A percentile compares a stretch with the other conserved stretches of the same genome.
phyloP scores from a whole-genome alignment of 2,113 vertebrate species.

The Enhydra lutris region DNA sequence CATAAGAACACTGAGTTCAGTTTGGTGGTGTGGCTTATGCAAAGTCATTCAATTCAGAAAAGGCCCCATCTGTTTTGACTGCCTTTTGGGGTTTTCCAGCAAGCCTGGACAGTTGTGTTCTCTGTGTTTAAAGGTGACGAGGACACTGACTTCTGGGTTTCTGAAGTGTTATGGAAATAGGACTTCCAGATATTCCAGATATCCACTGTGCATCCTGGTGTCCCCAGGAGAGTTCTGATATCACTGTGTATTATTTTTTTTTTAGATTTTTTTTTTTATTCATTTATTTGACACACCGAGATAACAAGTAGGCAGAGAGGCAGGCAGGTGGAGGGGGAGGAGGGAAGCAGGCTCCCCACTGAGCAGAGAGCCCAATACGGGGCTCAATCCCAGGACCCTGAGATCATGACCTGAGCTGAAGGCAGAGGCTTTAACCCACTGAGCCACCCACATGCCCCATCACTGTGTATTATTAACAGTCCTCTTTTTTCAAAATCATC shows the following conservation, averaged over 20 bases:
- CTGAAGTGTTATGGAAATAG: background rate
- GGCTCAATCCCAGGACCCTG: too few species aligned
- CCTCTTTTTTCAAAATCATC: background rate
- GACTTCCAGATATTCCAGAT: background rate
- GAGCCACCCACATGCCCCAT: too few species aligned
- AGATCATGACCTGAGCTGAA: too few species aligned
- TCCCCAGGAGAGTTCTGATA: background rate
- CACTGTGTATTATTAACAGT: background rate
- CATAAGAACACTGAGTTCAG: background rate
- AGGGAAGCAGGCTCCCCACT: too few species aligned
- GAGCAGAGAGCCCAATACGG: too few species aligned
- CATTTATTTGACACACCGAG: too few species aligned
- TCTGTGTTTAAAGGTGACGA: background rate
- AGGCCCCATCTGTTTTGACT: background rate
- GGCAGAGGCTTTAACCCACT: too few species aligned
- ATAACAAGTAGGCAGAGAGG: too few species aligned
- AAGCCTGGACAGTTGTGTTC: background rate
- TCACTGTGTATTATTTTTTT: background rate
- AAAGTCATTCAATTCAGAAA: background rate
- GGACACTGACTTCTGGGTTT: background rate
- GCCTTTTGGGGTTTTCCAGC: background rate
- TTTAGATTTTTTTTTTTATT: too few species aligned
- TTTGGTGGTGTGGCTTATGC: background rate
- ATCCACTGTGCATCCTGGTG: background rate
- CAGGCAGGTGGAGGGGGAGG: rapidly evolving